phyloP scores from a whole-genome alignment of 2,797 vertebrate genomes.

The Cryptoblepharus egeriae region DNA sequence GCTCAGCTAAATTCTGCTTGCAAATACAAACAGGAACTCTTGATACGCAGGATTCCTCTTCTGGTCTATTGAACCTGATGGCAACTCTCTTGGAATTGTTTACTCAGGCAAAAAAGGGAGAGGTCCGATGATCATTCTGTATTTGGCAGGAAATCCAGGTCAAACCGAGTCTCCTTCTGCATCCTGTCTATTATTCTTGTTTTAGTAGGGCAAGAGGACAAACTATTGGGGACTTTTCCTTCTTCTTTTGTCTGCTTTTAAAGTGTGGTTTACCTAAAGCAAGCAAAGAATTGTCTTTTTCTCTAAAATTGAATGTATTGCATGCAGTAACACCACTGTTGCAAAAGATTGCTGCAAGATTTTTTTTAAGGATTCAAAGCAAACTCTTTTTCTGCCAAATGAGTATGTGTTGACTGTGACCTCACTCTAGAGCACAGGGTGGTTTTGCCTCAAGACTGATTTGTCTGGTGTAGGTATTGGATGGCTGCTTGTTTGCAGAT shows the following conservation, averaged over 20 bases:
- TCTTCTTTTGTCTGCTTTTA: constrained; percentile 46
- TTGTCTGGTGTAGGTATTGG: not conserved
- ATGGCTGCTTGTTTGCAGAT: not conserved
- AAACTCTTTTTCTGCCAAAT: fast-evolving
- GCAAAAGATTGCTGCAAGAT: too few relatives aligned
- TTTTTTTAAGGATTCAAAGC: not conserved
- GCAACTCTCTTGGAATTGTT: constrained; percentile 69
- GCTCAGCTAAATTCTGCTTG: not conserved
- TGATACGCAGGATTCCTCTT: constrained; percentile 3
- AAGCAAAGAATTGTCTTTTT: not conserved
- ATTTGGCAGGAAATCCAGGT: constrained; percentile 78
- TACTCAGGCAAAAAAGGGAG: constrained; percentile 49
- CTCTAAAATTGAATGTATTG: constrained; percentile 1
- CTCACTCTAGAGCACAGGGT: not conserved
- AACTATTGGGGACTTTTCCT: constrained; percentile 36
- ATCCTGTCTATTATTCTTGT: constrained; percentile 81
- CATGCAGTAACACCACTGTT: not conserved
- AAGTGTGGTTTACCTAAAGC: not conserved
- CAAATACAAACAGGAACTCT: not conserved
- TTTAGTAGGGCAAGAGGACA: constrained; percentile 60
- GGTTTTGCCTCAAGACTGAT: not conserved
- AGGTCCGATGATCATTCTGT: constrained; percentile 60
- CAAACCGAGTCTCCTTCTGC: constrained; percentile 62
- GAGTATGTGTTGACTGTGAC: constrained; percentile 9
- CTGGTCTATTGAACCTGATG: constrained; percentile 43